A percentile compares a stretch with the other conserved stretches of the same genome.
phyloP scores from a whole-genome alignment of 64 coral and sea anemone species.

The Actinia equina region DNA sequence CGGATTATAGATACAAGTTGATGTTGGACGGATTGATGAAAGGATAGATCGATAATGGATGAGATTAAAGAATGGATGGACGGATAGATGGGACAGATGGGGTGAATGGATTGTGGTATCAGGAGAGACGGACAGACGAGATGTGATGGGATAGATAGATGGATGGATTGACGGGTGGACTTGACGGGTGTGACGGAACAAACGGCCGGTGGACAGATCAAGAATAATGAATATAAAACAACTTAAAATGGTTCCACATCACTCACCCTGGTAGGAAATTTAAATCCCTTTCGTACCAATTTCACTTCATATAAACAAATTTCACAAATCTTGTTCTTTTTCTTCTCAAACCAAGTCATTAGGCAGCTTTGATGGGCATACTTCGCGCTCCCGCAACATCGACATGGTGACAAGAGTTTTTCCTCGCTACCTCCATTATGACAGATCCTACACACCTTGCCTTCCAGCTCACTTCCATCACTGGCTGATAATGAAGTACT shows the following conservation, averaged over 20 bases:
- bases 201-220: background rate
- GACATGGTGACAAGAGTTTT: constrained; percentile 22
- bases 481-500: background rate
- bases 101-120: no score
- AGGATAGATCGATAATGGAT: background rate
- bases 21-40: no score
- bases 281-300: constrained; percentile 29
- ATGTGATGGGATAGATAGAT: background rate
- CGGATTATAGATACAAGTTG: no score
- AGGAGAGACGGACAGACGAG: background rate
- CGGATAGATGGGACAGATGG: background rate
- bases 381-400: constrained; percentile 29
- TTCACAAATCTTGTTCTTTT: constrained; percentile 39
- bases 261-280: constrained; percentile 28
- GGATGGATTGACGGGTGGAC: background rate
- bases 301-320: constrained; percentile 36
- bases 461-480: background rate
- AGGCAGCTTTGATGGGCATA: constrained; percentile 45
- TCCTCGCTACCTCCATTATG: constrained; percentile 21
- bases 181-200: no score
- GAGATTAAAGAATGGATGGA: background rate
- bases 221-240: no score
- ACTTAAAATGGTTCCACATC: background rate
- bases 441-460: constrained; percentile 44
- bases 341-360: constrained; percentile 31